Conservation (phyloP, 1,140 invertebrate species). For the Samia ricini region DNA sequence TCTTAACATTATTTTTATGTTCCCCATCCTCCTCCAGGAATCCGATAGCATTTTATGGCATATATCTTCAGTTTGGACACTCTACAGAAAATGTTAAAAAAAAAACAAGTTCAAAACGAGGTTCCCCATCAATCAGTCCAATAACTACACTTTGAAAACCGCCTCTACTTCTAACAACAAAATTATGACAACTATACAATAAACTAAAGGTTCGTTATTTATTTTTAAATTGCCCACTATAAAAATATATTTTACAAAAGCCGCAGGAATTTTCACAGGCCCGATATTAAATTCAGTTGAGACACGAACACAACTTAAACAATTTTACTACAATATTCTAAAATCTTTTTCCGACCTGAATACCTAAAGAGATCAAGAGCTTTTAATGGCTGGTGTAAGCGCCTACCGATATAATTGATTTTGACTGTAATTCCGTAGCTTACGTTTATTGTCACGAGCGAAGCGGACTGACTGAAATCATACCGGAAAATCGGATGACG, state of each 20-base stretch:
- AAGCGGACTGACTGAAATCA: not conserved
- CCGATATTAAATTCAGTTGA: constrained; percentile 6
- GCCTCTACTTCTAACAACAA: too few relatives aligned
- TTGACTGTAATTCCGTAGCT: constrained; percentile 8
- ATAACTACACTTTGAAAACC: too few relatives aligned
- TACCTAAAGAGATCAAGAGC: constrained; percentile 9
- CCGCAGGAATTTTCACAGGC: not conserved
- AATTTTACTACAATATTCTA: constrained; percentile 7
- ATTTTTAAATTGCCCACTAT: not conserved
- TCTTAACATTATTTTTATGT: too few relatives aligned
- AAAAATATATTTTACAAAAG: not conserved
- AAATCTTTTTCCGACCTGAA: constrained; percentile 10
- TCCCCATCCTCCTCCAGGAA: too few relatives aligned
- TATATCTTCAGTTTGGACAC: too few relatives aligned
- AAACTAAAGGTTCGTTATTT: too few relatives aligned
- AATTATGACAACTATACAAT: too few relatives aligned
- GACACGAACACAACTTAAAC: constrained; percentile 7
- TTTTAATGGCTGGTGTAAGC: constrained; percentile 10
- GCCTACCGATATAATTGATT: constrained; percentile 12
- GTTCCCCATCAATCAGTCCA: too few relatives aligned
- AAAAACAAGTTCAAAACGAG: too few relatives aligned
- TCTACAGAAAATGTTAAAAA: too few relatives aligned
- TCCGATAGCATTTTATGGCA: too few relatives aligned
- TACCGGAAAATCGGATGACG: not conserved
- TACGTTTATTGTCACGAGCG: constrained; percentile 5